Base-by-base conservation (phyloP, 2,888 invertebrate species). In the Hirtodrosophila histrioides region DNA sequence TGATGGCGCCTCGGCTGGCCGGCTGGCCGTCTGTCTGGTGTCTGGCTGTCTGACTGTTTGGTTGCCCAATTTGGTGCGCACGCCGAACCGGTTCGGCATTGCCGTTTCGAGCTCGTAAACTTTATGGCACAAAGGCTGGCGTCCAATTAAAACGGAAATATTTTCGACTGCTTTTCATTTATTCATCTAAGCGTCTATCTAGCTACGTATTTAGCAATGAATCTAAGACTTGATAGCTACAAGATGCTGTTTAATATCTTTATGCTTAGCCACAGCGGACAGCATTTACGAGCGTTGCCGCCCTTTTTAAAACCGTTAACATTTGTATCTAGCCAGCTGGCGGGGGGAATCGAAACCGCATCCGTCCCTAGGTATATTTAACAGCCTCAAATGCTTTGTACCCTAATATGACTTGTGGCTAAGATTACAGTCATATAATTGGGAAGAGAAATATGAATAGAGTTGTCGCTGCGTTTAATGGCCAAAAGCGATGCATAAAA, bases 61-160 rank as follows among this genome's bases (percentile, higher is more conserved):
- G 53, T 78, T 85, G 86, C 82, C 88, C 86, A 87, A 82, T 82
- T 82, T 82, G 82, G 82, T 63, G 75, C 68, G 75, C 66, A 64
- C 43, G 75, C 51, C 31, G 69, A 78, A 82, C 82, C 82, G 88
- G 82, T 82, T 72, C 55, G 58, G 17, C 29, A 45, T 67, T 10
- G 54, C 53, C 60, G 49, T 35, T 51, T 51, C 45, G 40, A 53
- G 53, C 61, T 64, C 64, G 41, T 75, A 70, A 76, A 75, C 55
- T 75, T 66, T 75, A 75, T 63, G 57, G 48, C 63, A 66, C 63
- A 71, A 65, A 69, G 43, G 72, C 72, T 65, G 65, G 49, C 54
- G 53, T 63, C 74, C 78, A 75, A 75, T 78, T 78, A 75, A 75
- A 73, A 75, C 74, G 64, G 58, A 75, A 78, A 75, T 73, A 78